Evolutionary conservation across 92 coral and sea anemone species (phyloP).

Genomic region (Zoanthus solanderi): DNA sequence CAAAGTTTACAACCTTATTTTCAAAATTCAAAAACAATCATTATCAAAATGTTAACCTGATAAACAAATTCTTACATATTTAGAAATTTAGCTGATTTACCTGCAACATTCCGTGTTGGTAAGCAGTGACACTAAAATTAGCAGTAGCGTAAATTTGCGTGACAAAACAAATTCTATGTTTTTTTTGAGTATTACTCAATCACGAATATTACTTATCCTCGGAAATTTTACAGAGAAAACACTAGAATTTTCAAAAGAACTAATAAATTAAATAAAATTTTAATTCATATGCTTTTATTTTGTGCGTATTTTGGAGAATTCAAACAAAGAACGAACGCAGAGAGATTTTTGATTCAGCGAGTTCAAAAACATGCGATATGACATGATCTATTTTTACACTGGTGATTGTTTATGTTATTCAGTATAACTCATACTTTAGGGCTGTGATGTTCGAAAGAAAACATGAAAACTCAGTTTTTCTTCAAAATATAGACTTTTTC

Average conservation of each 20-base stretch:
- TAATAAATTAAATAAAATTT: neutral
- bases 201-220: conserved; percentile 4
- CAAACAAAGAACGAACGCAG: conserved; percentile 11
- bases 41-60: neutral
- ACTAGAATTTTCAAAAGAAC: conserved; percentile 1
- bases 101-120: neutral
- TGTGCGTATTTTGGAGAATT: neutral
- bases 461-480: neutral
- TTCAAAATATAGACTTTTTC: neutral
- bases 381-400: neutral
- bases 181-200: neutral
- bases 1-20: neutral
- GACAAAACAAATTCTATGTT: neutral
- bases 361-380: neutral
- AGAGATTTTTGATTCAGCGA: neutral
- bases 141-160: neutral
- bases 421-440: conserved; percentile 7
- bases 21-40: neutral
- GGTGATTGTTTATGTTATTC: neutral
- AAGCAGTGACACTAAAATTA: neutral
- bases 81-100: neutral
- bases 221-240: neutral
- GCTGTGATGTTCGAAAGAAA: neutral
- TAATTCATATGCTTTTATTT: conserved; percentile 6
- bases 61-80: neutral